Conservation (phyloP, 2,113 vertebrate genomes). For the Camelus dromedarius region DNA sequence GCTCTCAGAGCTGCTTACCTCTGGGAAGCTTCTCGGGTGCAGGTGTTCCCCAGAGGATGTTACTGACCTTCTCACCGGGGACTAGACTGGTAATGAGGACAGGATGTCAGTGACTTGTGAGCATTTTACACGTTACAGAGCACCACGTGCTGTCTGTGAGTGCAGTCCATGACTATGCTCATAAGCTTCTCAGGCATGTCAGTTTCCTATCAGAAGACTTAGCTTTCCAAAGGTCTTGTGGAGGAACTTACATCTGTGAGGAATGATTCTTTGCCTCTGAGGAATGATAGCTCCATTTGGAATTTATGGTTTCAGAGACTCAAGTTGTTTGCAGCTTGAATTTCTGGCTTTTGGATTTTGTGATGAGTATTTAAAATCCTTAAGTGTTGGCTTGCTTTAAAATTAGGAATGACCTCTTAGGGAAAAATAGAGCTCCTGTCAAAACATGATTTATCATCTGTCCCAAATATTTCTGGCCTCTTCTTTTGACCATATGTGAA, state of each 20-base stretch:
- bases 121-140: background rate
- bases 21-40: background rate
- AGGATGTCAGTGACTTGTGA: background rate
- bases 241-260: background rate
- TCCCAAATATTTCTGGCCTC: background rate
- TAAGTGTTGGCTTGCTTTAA: background rate
- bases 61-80: background rate
- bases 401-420: background rate
- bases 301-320: conserved; percentile 34
- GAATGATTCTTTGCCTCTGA: conserved; percentile 2
- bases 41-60: background rate
- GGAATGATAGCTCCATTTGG: background rate
- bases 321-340: background rate
- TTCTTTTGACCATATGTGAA: background rate
- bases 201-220: background rate
- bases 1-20: background rate
- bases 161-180: background rate
- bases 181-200: background rate
- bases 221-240: background rate
- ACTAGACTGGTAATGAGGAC: background rate
- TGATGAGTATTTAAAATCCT: conserved; percentile 11
- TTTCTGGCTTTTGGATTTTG: conserved; percentile 38
- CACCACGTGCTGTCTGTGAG: background rate
- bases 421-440: background rate
- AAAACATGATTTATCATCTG: background rate